These are phyloP conservation scores for Apaloderma vittatum DNA, from an alignment of 2,113 vertebrate genomes.

Conservation along the genomic window DNA sequence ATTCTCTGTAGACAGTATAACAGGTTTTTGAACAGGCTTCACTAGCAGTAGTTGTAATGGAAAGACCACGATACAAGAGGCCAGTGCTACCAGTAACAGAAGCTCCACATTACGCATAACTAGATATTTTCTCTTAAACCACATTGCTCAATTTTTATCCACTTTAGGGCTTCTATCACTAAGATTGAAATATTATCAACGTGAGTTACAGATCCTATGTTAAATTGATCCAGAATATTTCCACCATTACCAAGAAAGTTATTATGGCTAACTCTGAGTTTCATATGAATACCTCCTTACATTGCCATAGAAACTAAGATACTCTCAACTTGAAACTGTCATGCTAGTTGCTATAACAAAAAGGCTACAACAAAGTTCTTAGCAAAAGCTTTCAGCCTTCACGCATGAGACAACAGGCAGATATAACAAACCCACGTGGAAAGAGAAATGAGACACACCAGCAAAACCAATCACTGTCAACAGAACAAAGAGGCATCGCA, in stretches of 20 bases:
- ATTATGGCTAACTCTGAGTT: neutral
- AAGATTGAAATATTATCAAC: neutral
- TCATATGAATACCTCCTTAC: neutral
- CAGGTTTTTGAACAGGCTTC: neutral
- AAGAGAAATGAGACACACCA: neutral
- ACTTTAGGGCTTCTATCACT: neutral
- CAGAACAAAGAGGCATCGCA: neutral
- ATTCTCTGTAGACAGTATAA: neutral
- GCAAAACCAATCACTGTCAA: neutral
- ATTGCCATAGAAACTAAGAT: conserved; percentile 14
- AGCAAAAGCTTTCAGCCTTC: neutral
- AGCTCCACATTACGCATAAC: neutral
- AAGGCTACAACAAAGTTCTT: neutral
- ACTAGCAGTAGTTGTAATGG: neutral
- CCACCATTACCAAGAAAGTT: neutral
- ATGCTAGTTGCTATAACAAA: neutral
- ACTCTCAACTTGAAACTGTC: neutral
- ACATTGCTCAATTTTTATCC: neutral
- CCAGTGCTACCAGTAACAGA: neutral
- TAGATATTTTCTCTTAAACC: neutral
- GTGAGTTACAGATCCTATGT: neutral
- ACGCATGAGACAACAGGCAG: neutral
- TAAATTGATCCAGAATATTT: neutral
- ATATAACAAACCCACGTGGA: neutral
- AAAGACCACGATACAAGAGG: neutral